A percentile compares a stretch with the other conserved stretches of the same genome.
phyloP scores from a whole-genome alignment of 35 echinoderm and acorn worm species.

The Apostichopus japonicus region DNA sequence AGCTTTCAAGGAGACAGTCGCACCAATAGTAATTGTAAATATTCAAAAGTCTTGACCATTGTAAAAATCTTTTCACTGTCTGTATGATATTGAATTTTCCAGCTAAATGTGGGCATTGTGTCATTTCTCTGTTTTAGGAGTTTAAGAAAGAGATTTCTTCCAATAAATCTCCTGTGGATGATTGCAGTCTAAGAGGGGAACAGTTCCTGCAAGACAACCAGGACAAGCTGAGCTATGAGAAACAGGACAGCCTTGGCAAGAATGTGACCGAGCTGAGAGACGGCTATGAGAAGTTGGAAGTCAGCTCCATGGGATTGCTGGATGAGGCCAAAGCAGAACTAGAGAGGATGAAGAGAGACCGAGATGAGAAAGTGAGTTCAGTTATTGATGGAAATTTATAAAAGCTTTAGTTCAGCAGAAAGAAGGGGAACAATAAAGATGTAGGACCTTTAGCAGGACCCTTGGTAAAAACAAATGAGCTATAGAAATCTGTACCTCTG shows the following conservation, averaged over 20 bases:
- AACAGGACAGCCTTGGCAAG: constrained; percentile 67
- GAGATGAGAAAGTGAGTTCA: constrained; percentile 70
- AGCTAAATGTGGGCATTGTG: neutral
- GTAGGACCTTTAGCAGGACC: too few species aligned
- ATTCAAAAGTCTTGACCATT: too few species aligned
- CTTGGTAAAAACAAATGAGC: too few species aligned
- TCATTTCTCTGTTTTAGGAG: constrained; percentile 53
- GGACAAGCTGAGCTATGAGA: constrained; percentile 80
- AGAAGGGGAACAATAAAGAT: too few species aligned
- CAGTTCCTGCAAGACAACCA: constrained; percentile 88
- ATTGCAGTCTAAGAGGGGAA: constrained; percentile 67
- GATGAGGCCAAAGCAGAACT: constrained; percentile 71
- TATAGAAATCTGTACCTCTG: too few species aligned
- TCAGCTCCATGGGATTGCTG: constrained; percentile 67
- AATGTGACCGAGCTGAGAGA: constrained; percentile 73
- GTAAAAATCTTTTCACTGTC: too few species aligned
- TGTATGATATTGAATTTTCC: neutral
- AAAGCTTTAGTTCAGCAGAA: too few species aligned
- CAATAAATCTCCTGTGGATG: constrained; percentile 83
- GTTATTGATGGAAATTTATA: neutral
- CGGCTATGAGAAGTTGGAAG: constrained; percentile 67
- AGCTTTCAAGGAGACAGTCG: too few species aligned
- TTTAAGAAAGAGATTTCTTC: constrained; percentile 70
- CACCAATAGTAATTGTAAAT: too few species aligned
- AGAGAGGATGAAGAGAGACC: constrained; percentile 77